Evolutionary conservation across 2,888 invertebrate species (phyloP), one percentile per base, ranked within the genome.

Genomic region (Azorinus chamasolen): DNA sequence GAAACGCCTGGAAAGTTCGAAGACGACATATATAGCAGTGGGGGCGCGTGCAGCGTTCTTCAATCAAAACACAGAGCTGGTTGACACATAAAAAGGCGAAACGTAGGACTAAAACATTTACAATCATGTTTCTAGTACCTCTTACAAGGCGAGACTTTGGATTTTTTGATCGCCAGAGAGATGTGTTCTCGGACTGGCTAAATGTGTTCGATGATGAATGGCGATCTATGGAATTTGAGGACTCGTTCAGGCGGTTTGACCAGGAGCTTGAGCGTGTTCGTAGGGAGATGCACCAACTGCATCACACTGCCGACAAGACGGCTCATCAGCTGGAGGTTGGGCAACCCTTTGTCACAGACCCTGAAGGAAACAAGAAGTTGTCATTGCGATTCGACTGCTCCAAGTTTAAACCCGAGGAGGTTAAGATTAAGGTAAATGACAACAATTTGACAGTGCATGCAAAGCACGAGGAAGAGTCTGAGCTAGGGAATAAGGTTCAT

Each of bases 321-420:
- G n/a, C 6, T 5, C 45, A 4, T 14, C 6, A 18, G 45, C 45
- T 45, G n/a, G 14, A 45, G 3, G 14, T 45, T 20, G n/a, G 5
- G 14, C 4, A 14, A 14, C 45, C 45, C 4, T 45, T 8, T 45
- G 20, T 45, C 4, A 20, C n/a, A 20, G 45, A 45, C 14, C n/a
- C 45, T 20, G 45, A 45, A 20, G 45, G 45, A 5, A 45, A 45
- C 45, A 45, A 45, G 45, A 45, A 45, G 14, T 20, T 45, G n/a
- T 45, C 45, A 18, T 16, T 45, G 20, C 45, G 45, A 5, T 45
- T 45, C 14, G 45, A 45, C 45, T 45, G 45, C 45, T 20, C n/a
- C n/a, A 20, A 20, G n/a, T 45, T 8, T 20, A 45, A 45, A 16
- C 45, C 45, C 4, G 45, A 45, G 4, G 45, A 45, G 14, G 20